A percentile compares a stretch with the other conserved stretches of the same genome.
Evolutionary conservation across 2,797 vertebrate genomes (phyloP).

Genomic region (Xerus rutilus): DNA sequence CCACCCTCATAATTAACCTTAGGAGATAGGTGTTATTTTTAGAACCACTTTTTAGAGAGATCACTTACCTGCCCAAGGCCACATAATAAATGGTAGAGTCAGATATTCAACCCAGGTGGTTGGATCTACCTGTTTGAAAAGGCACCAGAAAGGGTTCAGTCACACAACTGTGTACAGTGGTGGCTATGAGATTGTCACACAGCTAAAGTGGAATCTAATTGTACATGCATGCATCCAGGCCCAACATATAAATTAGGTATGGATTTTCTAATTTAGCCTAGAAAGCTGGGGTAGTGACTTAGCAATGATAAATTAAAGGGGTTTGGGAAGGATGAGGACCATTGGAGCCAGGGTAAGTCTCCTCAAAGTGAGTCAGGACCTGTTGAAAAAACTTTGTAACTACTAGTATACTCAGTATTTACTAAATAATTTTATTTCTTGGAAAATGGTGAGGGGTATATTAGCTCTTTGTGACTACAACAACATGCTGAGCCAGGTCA

Average conservation of each 20-base stretch:
- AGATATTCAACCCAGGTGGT: background rate
- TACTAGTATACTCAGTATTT: background rate
- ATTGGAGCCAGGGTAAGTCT: background rate
- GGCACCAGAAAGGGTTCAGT: background rate
- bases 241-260: background rate
- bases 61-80: background rate
- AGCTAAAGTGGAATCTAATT: background rate
- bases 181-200: background rate
- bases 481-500: background rate
- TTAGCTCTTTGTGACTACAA: background rate
- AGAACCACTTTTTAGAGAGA: background rate
- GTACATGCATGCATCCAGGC: background rate
- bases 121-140: background rate
- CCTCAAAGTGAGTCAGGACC: background rate
- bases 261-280: background rate
- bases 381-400: background rate
- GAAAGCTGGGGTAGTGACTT: background rate
- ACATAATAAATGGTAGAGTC: background rate
- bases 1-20: background rate
- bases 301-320: background rate
- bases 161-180: background rate
- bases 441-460: background rate
- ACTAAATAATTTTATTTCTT: conserved; percentile 19
- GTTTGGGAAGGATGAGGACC: background rate
- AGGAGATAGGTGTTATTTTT: background rate